These are phyloP conservation scores for Drosophila ambigua DNA, from an alignment of 1,140 invertebrate species.

Conservation along the genomic window DNA sequence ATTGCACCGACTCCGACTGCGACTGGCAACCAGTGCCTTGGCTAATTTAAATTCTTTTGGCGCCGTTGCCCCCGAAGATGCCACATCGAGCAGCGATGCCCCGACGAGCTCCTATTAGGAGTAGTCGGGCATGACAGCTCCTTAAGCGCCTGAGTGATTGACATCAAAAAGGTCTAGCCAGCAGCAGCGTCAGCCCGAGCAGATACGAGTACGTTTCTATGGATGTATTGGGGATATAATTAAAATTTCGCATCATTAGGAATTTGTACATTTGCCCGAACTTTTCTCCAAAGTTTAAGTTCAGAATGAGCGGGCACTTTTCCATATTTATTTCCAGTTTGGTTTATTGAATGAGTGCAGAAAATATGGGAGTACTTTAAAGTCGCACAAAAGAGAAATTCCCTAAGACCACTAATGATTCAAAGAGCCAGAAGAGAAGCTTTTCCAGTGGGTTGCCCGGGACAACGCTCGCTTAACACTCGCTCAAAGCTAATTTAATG, in stretches of 20 bases:
- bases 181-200: constrained; percentile 26
- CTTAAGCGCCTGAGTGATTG: constrained; percentile 81
- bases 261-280: constrained; percentile 55
- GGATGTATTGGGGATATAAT: constrained; percentile 50
- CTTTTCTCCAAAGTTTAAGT: constrained; percentile 34
- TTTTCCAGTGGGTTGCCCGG: constrained; percentile 16
- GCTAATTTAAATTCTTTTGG: constrained; percentile 81
- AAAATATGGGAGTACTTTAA: constrained; percentile 21
- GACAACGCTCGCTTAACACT: constrained; percentile 14
- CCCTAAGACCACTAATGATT: constrained; percentile 41
- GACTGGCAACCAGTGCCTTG: constrained; percentile 51
- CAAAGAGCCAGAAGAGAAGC: constrained; percentile 4
- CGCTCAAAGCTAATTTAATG: constrained; percentile 41
- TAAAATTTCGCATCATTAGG: constrained; percentile 69
- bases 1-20: constrained; percentile 53
- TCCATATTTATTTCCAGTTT: not conserved
- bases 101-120: constrained; percentile 59
- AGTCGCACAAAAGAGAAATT: constrained; percentile 33
- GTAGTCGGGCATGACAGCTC: constrained; percentile 73
- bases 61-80: constrained; percentile 49
- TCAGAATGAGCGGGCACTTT: constrained; percentile 43
- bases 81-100: constrained; percentile 7
- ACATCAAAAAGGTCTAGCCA: constrained; percentile 73
- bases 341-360: constrained; percentile 5
- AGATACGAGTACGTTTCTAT: constrained; percentile 35